Evolutionary conservation across 2,888 invertebrate species (phyloP).

Genomic region (Mimas tiliae): DNA sequence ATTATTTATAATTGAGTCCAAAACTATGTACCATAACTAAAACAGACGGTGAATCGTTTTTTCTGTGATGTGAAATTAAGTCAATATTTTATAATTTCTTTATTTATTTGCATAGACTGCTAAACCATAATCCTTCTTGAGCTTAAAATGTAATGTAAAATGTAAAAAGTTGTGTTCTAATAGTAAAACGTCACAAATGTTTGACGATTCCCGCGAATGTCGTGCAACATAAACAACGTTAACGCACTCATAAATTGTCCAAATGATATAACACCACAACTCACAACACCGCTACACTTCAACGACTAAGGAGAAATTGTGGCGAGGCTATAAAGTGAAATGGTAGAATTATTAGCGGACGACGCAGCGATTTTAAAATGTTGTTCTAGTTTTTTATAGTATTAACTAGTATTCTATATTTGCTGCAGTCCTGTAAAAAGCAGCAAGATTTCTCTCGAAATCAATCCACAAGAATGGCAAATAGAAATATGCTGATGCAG

Average conservation of each 20-base stretch:
- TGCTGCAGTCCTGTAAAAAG: too few species aligned
- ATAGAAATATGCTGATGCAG: too few species aligned
- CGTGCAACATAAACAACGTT: constrained; percentile 47
- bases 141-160: not conserved
- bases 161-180: not conserved
- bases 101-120: too few species aligned
- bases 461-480: too few species aligned
- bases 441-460: not conserved
- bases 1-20: too few species aligned
- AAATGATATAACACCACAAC: constrained; percentile 44
- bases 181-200: not conserved
- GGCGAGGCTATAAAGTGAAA: not conserved
- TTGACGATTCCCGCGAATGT: constrained; percentile 13
- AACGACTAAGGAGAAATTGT: constrained; percentile 39
- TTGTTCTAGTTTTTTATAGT: not conserved
- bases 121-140: too few species aligned
- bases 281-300: constrained; percentile 37
- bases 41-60: too few species aligned
- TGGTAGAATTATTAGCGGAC: not conserved
- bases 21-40: too few species aligned
- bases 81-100: too few species aligned
- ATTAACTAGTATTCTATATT: too few species aligned
- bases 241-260: constrained; percentile 51
- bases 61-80: too few species aligned
- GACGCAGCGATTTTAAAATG: not conserved